phyloP scores from a whole-genome alignment of 2,797 vertebrate genomes.

The Helicolenus hilgendorfi region DNA sequence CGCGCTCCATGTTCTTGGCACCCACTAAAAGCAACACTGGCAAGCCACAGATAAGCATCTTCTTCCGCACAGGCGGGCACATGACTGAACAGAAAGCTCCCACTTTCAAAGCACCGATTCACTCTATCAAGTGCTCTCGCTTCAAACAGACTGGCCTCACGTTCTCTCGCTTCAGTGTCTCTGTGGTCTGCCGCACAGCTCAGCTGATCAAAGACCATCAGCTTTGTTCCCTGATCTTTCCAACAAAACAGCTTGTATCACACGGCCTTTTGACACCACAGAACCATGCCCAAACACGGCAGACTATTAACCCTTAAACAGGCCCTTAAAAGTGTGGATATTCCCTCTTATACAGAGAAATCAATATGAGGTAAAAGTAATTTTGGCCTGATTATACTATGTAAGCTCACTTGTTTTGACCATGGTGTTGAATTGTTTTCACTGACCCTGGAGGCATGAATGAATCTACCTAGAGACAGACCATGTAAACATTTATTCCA shows the following conservation, averaged over 20 bases:
- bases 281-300: conserved; percentile 1
- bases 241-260: conserved; percentile 75
- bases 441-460: not conserved
- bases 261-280: conserved; percentile 41
- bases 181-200: conserved; percentile 56
- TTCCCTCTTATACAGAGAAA: not conserved
- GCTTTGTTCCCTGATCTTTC: conserved; percentile 75
- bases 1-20: conserved; percentile 8
- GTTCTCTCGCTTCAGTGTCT: conserved; percentile 43
- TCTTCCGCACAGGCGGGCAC: conserved; percentile 26
- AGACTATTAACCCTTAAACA: conserved; percentile 28
- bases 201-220: conserved; percentile 83
- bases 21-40: not conserved
- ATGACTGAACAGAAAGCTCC: conserved; percentile 44
- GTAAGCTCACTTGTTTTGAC: not conserved
- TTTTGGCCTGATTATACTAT: not conserved
- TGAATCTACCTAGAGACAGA: not conserved
- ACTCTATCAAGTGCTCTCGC: conserved; percentile 54
- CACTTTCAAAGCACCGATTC: conserved; percentile 71
- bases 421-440: not conserved
- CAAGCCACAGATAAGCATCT: conserved; percentile 40
- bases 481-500: conserved; percentile 8
- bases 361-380: not conserved
- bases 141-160: conserved; percentile 67
- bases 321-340: not conserved